Conservation (phyloP, 1,140 invertebrate genomes). For the Camponotus pennsylvanicus region DNA sequence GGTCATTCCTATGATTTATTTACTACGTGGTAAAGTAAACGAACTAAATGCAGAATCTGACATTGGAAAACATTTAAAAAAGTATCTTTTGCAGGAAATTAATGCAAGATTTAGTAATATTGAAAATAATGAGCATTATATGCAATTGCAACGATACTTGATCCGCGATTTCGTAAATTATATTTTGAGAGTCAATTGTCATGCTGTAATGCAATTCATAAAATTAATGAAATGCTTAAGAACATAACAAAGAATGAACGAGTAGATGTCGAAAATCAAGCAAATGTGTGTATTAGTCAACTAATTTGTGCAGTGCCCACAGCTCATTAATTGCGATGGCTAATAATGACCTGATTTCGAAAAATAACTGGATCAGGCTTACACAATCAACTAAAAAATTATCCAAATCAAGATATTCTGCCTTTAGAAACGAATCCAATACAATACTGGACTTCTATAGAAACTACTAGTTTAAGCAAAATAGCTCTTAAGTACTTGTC, state of each 20-base stretch:
- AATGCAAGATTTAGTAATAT: not conserved
- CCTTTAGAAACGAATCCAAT: not conserved
- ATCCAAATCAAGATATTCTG: not conserved
- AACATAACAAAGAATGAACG: not conserved
- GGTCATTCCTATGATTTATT: conserved; percentile 16
- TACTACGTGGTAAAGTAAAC: not conserved
- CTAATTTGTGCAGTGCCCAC: not conserved
- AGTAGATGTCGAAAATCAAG: not conserved
- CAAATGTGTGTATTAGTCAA: not conserved
- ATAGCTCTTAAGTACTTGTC: not conserved
- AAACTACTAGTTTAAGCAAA: not conserved
- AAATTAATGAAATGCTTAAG: conserved; percentile 7
- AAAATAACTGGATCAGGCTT: conserved; percentile 11
- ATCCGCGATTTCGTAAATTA: conserved; percentile 11
- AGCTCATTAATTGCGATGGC: conserved; percentile 1
- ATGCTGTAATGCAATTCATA: not conserved
- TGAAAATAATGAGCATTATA: conserved; percentile 3
- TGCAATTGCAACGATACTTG: conserved; percentile 13
- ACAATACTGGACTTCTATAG: not conserved
- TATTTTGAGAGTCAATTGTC: conserved; percentile 11
- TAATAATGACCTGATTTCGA: conserved; percentile 8
- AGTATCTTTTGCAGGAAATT: conserved; percentile 10
- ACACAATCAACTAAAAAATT: conserved; percentile 2
- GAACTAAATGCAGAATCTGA: conserved; percentile 15
- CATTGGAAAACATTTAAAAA: conserved; percentile 6